Evolutionary conservation across 2,797 vertebrate genomes (phyloP), one percentile per base, ranked within the genome.

Genomic region (Periophthalmus magnuspinnatus): DNA sequence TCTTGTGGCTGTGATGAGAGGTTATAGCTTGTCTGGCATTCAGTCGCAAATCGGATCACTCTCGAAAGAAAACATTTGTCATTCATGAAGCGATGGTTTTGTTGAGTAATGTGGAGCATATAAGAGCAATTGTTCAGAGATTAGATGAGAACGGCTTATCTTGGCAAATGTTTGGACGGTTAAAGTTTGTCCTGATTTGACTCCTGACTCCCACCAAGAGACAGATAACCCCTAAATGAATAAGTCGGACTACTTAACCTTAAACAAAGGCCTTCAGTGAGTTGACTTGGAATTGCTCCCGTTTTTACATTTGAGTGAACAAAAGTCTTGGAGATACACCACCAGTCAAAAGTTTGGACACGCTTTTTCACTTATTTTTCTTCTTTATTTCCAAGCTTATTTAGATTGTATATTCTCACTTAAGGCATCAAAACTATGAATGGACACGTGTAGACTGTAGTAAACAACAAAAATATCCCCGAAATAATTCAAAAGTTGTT

Each of bases 1-100:
- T 74, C 69, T 33, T 58, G 48, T 65, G 55, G 62, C 54, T 69
- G 22, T 72, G 67, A 68, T 22, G 55, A 14, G 45, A 69, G 56
- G 22, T 68, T 75, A 28, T 56, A 21, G 55, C 65, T 62, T 52
- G 38, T 69, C 70, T 70, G 66, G 61, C 72, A 67, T 70, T 78
- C n/a, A 50, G 60, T 69, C 36, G 32, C 34, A 64, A 5, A n/a
- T 54, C 54, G 33, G 69, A 36, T 52, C 33, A 22, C 61, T 32
- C 64, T 79, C 34, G 38, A 62, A 38, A 0, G 28, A 5, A 68
- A 9, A 61, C 28, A 32, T 17, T 50, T 33, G 45, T 3, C 28
- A 65, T 50, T 65, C 45, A 69, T 66, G n/a, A 63, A 62, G 67
- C 5, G 13, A 48, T 19, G 41, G 68, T 36, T 68, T 59, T 38